A percentile compares a stretch with the other conserved stretches of the same genome.
These are phyloP conservation scores for Stegana nigrithorax DNA, from an alignment of 2,888 invertebrate genomes.

Conservation along the genomic window DNA sequence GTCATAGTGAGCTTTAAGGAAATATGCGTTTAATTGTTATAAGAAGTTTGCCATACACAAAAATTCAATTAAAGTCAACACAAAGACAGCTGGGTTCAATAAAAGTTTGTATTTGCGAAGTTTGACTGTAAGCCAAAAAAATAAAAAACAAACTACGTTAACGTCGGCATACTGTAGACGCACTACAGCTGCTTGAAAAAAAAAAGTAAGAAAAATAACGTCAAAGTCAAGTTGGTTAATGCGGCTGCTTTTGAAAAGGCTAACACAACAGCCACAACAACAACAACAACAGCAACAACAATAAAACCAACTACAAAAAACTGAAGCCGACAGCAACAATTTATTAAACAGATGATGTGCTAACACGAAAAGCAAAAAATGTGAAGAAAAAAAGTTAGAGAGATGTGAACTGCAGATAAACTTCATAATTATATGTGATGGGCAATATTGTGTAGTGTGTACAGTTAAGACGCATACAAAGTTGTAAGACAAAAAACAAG, in stretches of 20 bases:
- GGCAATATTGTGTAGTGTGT: not conserved
- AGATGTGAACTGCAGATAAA: slow-evolving; percentile 46
- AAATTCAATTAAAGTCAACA: no score
- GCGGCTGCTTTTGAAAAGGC: not conserved
- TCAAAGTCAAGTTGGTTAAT: not conserved
- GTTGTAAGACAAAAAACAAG: not conserved
- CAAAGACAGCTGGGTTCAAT: no score
- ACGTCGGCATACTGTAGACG: not conserved
- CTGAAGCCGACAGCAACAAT: slow-evolving; percentile 39
- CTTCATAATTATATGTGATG: slow-evolving; percentile 51
- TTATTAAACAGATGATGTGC: slow-evolving; percentile 55
- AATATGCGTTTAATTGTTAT: no score
- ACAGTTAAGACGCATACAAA: no score
- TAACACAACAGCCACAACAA: not conserved
- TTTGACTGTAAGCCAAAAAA: no score
- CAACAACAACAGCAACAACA: not conserved
- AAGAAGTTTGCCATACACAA: no score
- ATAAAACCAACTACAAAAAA: no score
- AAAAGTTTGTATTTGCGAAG: no score
- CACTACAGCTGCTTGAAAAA: not conserved
- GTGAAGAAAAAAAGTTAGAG: slow-evolving; percentile 23
- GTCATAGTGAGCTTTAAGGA: no score
- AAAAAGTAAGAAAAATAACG: not conserved
- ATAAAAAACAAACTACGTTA: not conserved
- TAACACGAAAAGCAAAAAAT: no score